Evolutionary conservation across 2,113 vertebrate species (phyloP).

Genomic region (Leucosticte australis): DNA sequence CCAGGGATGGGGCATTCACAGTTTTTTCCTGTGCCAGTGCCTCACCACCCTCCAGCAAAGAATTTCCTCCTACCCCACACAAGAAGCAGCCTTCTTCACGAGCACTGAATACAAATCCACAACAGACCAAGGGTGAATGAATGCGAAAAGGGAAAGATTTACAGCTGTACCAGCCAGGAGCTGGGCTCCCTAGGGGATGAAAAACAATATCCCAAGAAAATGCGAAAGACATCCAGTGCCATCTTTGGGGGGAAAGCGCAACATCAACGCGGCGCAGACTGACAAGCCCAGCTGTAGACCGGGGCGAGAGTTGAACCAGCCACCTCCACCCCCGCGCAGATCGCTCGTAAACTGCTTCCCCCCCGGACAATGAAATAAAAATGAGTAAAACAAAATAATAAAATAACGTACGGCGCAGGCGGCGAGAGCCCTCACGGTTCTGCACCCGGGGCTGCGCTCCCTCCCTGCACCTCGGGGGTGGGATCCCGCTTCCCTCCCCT

Average conservation of each 20-base stretch:
- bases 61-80: background rate
- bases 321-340: background rate
- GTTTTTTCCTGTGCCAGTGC: background rate
- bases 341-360: background rate
- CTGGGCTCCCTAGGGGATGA: background rate
- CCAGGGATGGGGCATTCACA: background rate
- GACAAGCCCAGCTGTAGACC: background rate
- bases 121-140: background rate
- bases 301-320: background rate
- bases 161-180: background rate
- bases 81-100: background rate
- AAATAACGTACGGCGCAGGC: background rate
- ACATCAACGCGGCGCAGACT: background rate
- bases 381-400: background rate
- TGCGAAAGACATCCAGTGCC: conserved; percentile 33
- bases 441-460: background rate
- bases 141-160: background rate
- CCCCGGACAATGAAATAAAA: background rate
- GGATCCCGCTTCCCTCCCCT: background rate
- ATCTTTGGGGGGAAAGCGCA: conserved; percentile 35
- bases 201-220: background rate
- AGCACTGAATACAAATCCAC: background rate
- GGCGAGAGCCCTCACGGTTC: background rate
- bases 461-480: background rate
- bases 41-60: background rate